Evolutionary conservation across 2,797 vertebrate genomes (phyloP).

Genomic region (Falco columbarius): DNA sequence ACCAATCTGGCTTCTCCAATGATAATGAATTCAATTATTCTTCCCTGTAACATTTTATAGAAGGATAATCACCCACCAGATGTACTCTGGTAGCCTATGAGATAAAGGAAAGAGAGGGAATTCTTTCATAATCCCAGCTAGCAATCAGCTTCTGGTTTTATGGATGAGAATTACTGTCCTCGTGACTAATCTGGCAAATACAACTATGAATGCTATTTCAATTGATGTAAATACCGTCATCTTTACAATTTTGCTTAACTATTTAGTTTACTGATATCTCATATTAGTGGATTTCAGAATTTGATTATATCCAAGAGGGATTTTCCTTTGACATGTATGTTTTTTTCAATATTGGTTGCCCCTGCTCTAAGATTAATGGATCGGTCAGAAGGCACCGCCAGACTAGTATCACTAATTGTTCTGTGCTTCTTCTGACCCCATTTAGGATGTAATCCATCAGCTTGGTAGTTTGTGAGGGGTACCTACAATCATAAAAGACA

Average conservation of each 20-base stretch:
- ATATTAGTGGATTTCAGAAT: not conserved
- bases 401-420: slow-evolving; percentile 33
- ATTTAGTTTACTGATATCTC: not conserved
- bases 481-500: not conserved
- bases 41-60: not conserved
- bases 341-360: not conserved
- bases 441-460: slow-evolving; percentile 19
- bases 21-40: not conserved
- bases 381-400: not conserved
- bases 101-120: not conserved
- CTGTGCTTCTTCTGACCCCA: not conserved
- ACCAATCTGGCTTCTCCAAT: not conserved
- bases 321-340: not conserved
- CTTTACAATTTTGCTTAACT: not conserved
- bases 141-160: slow-evolving; percentile 33
- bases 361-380: not conserved
- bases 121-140: slow-evolving; percentile 41
- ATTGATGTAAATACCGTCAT: not conserved
- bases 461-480: not conserved
- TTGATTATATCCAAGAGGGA: not conserved
- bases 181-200: slow-evolving; percentile 13
- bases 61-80: not conserved
- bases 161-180: slow-evolving; percentile 32
- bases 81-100: not conserved
- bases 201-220: slow-evolving; percentile 12